phyloP scores from a whole-genome alignment of 1,140 invertebrate genomes.

The Zophobas atratus region DNA sequence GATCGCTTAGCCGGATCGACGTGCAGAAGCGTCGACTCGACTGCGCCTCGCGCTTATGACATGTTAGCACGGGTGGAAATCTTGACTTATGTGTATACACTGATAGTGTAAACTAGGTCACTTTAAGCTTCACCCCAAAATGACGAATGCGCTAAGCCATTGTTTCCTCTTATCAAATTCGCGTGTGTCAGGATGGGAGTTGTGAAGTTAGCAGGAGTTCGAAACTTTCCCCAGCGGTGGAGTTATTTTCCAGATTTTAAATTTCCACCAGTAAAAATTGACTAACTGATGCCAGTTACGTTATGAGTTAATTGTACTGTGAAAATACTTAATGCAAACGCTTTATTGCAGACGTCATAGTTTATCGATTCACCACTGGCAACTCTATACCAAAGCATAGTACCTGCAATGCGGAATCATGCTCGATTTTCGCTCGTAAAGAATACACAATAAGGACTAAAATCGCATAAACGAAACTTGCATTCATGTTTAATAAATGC shows the following conservation, averaged over 20 bases:
- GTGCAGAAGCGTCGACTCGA: too few relatives aligned
- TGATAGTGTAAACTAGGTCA: too few relatives aligned
- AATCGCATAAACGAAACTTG: not conserved
- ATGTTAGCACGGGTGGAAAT: too few relatives aligned
- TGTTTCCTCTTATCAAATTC: too few relatives aligned
- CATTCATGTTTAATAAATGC: conserved; percentile 18
- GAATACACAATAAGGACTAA: conserved; percentile 15
- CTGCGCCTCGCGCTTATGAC: too few relatives aligned
- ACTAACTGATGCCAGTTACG: not conserved
- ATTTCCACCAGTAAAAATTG: not conserved
- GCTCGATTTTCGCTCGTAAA: conserved; percentile 32
- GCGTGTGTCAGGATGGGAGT: not conserved
- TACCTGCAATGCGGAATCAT: conserved; percentile 39
- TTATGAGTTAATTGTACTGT: conserved; percentile 12
- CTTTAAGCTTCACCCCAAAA: too few relatives aligned
- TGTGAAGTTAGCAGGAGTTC: conserved; percentile 19
- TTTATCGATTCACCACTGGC: conserved; percentile 37
- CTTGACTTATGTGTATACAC: too few relatives aligned
- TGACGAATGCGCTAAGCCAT: too few relatives aligned
- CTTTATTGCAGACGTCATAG: conserved; percentile 40
- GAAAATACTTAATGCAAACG: conserved; percentile 37
- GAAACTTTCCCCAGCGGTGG: not conserved
- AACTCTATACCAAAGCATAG: conserved; percentile 36
- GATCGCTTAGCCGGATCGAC: too few relatives aligned
- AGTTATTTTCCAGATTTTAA: too few relatives aligned